phyloP scores from a whole-genome alignment of 2,888 invertebrate species.

The Ochropleura leucogaster region DNA sequence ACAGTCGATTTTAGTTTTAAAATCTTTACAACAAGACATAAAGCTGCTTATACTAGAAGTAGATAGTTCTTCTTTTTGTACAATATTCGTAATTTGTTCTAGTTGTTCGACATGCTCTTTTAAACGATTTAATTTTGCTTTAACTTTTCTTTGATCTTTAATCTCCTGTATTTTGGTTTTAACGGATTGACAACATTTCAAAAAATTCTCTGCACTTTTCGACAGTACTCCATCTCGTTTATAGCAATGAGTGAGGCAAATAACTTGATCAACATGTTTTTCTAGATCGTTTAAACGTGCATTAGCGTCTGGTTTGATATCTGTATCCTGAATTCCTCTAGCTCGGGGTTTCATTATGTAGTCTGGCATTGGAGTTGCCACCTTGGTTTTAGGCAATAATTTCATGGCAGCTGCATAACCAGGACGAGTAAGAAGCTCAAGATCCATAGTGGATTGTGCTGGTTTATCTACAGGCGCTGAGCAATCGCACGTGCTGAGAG shows the following conservation, averaged over 20 bases:
- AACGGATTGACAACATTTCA: conserved; percentile 66
- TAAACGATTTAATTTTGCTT: conserved; percentile 57
- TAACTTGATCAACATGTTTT: conserved; percentile 64
- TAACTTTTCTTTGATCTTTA: conserved; percentile 30
- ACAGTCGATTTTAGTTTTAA: conserved; percentile 66
- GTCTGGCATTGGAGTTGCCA: conserved; percentile 1
- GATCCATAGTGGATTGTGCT: background rate
- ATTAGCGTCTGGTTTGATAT: background rate
- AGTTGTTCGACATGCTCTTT: conserved; percentile 62
- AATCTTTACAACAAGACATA: conserved; percentile 67
- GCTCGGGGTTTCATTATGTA: conserved; percentile 10
- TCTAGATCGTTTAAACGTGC: conserved; percentile 3
- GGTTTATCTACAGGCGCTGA: background rate
- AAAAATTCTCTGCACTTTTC: conserved; percentile 66
- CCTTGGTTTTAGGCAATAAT: background rate
- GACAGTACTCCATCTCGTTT: conserved; percentile 64
- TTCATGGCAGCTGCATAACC: background rate
- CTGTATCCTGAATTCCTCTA: background rate
- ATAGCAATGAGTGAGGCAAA: conserved; percentile 65
- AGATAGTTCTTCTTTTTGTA: conserved; percentile 55
- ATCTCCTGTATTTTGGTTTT: conserved; percentile 66
- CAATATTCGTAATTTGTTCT: conserved; percentile 61
- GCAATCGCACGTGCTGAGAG: conserved; percentile 16
- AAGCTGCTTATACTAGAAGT: conserved; percentile 67
- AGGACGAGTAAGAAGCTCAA: background rate